Evolutionary conservation across 2,113 vertebrate species (phyloP).

Genomic region (Bagarius yarrelli): DNA sequence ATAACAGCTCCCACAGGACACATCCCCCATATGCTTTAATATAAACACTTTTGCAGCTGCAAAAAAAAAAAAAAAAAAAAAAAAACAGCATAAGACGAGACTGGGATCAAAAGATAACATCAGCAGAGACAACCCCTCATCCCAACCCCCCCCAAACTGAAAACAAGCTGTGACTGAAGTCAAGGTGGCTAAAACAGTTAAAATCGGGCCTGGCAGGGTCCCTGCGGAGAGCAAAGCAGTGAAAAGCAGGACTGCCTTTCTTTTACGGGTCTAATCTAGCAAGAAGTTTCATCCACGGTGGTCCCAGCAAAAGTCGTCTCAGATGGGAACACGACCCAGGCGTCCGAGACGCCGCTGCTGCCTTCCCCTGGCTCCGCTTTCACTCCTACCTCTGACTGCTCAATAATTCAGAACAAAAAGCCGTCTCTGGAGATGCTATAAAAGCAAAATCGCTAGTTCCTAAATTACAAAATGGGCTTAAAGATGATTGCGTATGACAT

Average conservation of each 20-base stretch:
- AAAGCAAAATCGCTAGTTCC: conserved; percentile 48
- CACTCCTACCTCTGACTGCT: conserved; percentile 36
- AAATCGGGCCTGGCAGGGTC: conserved; percentile 17
- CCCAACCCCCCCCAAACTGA: not conserved
- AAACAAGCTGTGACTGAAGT: conserved; percentile 47
- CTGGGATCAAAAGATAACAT: conserved; percentile 57
- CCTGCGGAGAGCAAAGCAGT: conserved; percentile 29
- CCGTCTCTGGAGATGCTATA: conserved; percentile 49
- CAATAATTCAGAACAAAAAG: conserved; percentile 52
- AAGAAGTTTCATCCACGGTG: conserved; percentile 43
- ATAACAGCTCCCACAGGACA: conserved; percentile 56
- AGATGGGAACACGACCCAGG: conserved; percentile 8
- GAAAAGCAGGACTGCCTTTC: conserved; percentile 18
- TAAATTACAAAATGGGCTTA: conserved; percentile 54
- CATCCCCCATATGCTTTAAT: conserved; percentile 55
- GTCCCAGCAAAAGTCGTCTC: conserved; percentile 34
- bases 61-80: conserved; percentile 43
- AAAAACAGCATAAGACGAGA: conserved; percentile 20
- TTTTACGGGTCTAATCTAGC: conserved; percentile 31
- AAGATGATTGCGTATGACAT: conserved; percentile 46
- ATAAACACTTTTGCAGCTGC: conserved; percentile 61
- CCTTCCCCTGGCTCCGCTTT: conserved; percentile 30
- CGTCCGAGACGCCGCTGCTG: conserved; percentile 34
- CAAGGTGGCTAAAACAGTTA: conserved; percentile 42
- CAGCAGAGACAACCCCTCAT: conserved; percentile 23